A percentile compares a stretch with the other conserved stretches of the same genome.
phyloP scores from a whole-genome alignment of 37 sponge, comb jelly and placozoan species.

The Crambe crambe region DNA sequence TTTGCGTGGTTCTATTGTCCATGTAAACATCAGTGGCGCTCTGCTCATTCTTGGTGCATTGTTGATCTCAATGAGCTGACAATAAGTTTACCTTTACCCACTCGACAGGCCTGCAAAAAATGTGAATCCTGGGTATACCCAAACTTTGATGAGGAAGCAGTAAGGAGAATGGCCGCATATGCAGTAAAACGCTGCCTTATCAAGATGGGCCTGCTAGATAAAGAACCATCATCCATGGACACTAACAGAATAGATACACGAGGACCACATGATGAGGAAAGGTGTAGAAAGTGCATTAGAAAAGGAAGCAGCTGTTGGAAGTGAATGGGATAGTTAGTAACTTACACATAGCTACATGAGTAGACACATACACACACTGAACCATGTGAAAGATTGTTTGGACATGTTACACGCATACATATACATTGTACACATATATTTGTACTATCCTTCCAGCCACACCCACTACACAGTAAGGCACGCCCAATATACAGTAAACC shows the following conservation, averaged over 20 bases:
- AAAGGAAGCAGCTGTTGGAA: conserved; percentile 49
- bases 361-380: too few species aligned
- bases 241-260: neutral
- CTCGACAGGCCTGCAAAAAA: neutral
- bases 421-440: too few species aligned
- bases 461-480: too few species aligned
- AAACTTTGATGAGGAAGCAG: neutral
- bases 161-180: neutral
- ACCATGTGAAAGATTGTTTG: too few species aligned
- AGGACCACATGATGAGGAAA: conserved; percentile 48
- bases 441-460: too few species aligned
- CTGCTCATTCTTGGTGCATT: neutral
- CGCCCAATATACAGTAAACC: too few species aligned
- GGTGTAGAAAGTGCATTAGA: conserved; percentile 26
- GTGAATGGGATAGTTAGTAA: neutral
- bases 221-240: too few species aligned
- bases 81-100: too few species aligned
- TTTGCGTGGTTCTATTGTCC: neutral
- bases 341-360: too few species aligned
- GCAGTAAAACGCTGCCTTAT: neutral
- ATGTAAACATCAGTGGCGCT: neutral
- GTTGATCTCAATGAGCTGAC: neutral
- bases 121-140: neutral
- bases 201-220: neutral
- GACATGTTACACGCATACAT: too few species aligned